Evolutionary conservation across 2,888 invertebrate species (phyloP), one percentile per base, ranked within the genome.

Genomic region (Apocheima hispidaria): DNA sequence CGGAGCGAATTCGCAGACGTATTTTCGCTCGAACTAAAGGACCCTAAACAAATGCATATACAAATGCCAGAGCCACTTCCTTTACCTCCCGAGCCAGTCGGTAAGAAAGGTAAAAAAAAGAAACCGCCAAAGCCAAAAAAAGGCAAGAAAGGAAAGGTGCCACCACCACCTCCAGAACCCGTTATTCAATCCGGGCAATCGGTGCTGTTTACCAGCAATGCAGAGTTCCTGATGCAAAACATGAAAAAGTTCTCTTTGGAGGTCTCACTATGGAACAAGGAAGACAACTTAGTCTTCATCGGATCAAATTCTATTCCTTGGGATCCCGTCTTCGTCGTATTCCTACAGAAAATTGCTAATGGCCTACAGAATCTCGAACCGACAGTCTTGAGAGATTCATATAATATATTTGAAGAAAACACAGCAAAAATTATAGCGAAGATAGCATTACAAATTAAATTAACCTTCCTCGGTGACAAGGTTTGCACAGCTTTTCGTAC

Each of bases 401-500:
- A 88, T 62, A 92, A 92, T 68, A 79, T 92, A 66, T 92, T 92
- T 69, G 85, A 92, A 74, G 92, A 92, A 73, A 86, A 81, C n/a
- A 86, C 77, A 12, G 89, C 83, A 16, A 90, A 86, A 72, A 61
- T 89, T 36, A 84, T 92, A 81, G 91, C 88, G 0, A 87, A 87
- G 73, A 66, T 92, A 61, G 78, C 81, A 12, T 77, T 92, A n/a
- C 88, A 90, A 81, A 74, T 92, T 2, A 92, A 89, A 76, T 64
- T 92, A 28, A 69, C 83, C 9, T 84, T 78, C 74, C 76, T 92
- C 21, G 83, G 82, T 21, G 87, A 90, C 50, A 90, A 81, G 70
- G 81, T 90, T 9, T 86, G 85, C 0, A 84, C 90, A 9, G 75
- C 87, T 18, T 92, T 92, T 63, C 83, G 92, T 9, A 88, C 91